Conservation (phyloP, 1,140 invertebrate species). For the Drosophila bocki region DNA sequence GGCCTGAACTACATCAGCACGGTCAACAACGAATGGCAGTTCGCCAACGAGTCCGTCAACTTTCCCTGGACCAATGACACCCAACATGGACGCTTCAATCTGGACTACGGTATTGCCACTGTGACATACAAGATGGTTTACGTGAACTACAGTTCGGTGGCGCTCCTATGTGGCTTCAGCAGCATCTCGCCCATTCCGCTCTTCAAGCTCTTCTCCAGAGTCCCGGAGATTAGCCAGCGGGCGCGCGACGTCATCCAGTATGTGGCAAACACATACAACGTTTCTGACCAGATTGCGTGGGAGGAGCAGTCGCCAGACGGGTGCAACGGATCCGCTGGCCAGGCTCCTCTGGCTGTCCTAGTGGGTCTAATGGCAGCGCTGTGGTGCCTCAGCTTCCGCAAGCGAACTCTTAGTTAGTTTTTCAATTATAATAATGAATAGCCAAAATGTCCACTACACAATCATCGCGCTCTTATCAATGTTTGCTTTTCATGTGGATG, state of each 20-base stretch:
- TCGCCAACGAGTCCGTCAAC: conserved; percentile 17
- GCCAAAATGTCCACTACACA: background rate
- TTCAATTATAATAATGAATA: conserved; percentile 11
- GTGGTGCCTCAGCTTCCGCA: conserved; percentile 1
- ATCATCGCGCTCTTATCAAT: conserved; percentile 27
- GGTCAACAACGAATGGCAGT: background rate
- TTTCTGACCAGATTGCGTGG: conserved; percentile 32
- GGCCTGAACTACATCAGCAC: conserved; percentile 42
- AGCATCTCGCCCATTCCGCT: conserved; percentile 49
- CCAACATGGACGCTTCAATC: conserved; percentile 28
- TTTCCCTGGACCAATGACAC: conserved; percentile 49
- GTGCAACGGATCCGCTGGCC: conserved; percentile 45
- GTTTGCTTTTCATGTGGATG: conserved; percentile 6
- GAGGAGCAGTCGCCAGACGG: conserved; percentile 44
- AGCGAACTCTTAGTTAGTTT: conserved; percentile 2
- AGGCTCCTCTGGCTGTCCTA: background rate
- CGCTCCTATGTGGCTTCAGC: conserved; percentile 49
- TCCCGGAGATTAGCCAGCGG: conserved; percentile 13
- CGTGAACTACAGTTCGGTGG: conserved; percentile 18
- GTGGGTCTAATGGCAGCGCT: background rate
- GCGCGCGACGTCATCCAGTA: background rate
- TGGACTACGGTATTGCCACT: conserved; percentile 26
- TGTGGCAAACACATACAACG: background rate
- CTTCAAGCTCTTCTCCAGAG: conserved; percentile 50
- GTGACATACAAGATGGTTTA: conserved; percentile 56